Evolutionary conservation across 2,797 vertebrate species (phyloP), one percentile per base, ranked within the genome.

Genomic region (Diglossa cyanea): DNA sequence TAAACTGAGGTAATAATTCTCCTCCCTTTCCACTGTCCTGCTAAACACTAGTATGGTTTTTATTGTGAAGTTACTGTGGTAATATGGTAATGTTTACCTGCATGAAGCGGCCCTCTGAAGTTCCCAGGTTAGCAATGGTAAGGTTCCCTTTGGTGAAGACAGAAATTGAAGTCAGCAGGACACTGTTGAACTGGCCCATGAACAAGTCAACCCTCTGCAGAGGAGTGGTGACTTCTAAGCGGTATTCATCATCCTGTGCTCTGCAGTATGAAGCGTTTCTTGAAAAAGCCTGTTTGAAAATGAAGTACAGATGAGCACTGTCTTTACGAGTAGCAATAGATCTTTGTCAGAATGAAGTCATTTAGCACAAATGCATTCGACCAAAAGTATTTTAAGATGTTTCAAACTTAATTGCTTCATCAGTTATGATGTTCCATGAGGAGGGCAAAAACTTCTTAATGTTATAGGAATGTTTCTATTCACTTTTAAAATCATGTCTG

Each of bases 171-270:
- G 99, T 99, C 17, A 99, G 96, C 89, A 99, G 97, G 80, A 99
- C 98, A 61, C 97, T 98, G 30, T 98, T 98, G 97, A 99, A 98
- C 73, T 98, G 98, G 57, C 98, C 98, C 93, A 98, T 98, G 97
- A 99, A 99, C 97, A 99, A 98, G 97, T 99, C 99, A 79, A 99
- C 96, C 12, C 99, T 98, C n/a, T 98, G 98, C 89, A 99, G 97
- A 78, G 98, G 98, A 88, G 98, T 98, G 3, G 98, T 99, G 93
- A 99, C 98, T 97, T 99, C 98, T 30, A 99, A 98, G 31, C 98
- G 98, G 95, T 99, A 99, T 68, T 98, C 98, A 90, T 99, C 98
- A 88, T 98, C 99, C 35, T 98, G 98, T 6, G 97, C 98, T 95
- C 98, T 98, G 83, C 99, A 99, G 95, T 97, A 98, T 4, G 98